Conservation (phyloP, 2,113 vertebrate genomes). For the Centropus bengalensis region DNA sequence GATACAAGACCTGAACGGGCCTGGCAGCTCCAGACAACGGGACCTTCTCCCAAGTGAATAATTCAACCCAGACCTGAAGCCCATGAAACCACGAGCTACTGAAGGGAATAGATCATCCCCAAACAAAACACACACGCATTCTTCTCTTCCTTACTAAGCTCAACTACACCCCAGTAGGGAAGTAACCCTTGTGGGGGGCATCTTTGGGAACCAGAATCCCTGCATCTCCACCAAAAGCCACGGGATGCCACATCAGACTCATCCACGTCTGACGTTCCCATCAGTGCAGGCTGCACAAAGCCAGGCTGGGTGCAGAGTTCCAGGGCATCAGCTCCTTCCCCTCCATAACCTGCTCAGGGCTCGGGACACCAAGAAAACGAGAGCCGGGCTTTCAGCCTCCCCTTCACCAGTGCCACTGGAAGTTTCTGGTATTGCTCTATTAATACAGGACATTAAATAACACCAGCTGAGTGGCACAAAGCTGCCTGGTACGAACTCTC, state of each 20-base stretch:
- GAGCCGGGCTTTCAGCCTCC: background rate
- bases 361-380: background rate
- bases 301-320: background rate
- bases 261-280: background rate
- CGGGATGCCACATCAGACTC: background rate
- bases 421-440: background rate
- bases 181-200: background rate
- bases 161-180: background rate
- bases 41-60: background rate
- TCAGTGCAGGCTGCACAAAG: background rate
- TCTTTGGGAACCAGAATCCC: background rate
- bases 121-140: background rate
- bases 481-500: background rate
- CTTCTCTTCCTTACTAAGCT: background rate
- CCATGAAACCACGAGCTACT: background rate
- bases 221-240: background rate
- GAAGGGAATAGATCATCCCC: background rate
- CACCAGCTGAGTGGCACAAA: background rate
- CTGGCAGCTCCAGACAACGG: background rate
- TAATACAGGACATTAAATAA: background rate
- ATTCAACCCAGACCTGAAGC: background rate
- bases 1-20: background rate
- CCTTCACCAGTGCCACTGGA: background rate
- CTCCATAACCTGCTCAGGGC: background rate
- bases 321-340: background rate